Conservation (phyloP, 2,113 vertebrate species). For the Catharus bicknelli region DNA sequence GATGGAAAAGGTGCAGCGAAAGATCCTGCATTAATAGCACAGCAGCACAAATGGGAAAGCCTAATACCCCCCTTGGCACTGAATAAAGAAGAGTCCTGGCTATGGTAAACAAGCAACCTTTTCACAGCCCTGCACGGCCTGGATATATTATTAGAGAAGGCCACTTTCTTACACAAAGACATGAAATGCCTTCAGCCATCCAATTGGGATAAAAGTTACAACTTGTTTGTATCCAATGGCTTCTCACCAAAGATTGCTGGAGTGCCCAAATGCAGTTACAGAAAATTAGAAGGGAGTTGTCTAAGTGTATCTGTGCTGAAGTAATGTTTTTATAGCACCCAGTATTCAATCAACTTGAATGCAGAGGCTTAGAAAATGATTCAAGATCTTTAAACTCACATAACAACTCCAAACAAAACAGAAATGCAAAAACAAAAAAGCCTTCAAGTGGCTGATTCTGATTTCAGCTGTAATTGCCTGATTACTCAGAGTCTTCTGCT, state of each 20-base stretch:
- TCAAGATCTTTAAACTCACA: constrained; percentile 55
- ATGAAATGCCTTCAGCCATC: not conserved
- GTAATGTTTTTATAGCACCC: constrained; percentile 59
- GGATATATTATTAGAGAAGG: not conserved
- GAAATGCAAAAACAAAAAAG: constrained; percentile 48
- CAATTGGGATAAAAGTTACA: constrained; percentile 18
- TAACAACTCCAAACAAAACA: constrained; percentile 65
- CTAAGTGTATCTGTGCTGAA: constrained; percentile 56
- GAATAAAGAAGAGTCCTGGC: not conserved
- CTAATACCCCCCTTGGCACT: not conserved
- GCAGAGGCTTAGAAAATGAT: constrained; percentile 50
- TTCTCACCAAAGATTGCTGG: constrained; percentile 40
- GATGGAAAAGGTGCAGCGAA: not conserved
- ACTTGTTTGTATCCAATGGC: constrained; percentile 31
- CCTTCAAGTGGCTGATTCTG: constrained; percentile 51
- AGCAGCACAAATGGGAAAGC: not conserved
- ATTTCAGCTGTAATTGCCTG: constrained; percentile 55
- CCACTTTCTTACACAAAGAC: not conserved
- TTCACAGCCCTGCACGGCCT: not conserved
- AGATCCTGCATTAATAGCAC: not conserved
- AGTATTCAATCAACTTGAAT: constrained; percentile 56
- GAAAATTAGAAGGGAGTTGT: constrained; percentile 48
- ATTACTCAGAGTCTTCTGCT: constrained; percentile 54
- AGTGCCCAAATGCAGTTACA: not conserved
- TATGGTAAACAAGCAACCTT: not conserved